Base-by-base conservation (phyloP, 2,797 vertebrate genomes). In the Telmatherina bonti region DNA sequence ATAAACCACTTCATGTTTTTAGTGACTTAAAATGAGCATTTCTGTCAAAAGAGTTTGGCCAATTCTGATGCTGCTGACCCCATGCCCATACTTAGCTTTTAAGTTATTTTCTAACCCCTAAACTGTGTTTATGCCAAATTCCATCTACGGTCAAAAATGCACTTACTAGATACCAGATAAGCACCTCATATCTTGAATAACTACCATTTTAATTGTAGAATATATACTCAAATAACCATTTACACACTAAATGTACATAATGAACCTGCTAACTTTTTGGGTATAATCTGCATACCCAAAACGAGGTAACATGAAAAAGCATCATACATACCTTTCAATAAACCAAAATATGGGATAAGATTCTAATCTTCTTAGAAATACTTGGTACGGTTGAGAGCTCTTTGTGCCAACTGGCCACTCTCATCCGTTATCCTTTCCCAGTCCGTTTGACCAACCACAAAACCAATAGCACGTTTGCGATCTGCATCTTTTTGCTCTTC, bases 361-460 rank as follows among this genome's bases (percentile, higher is more conserved):
- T 70, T 24, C 45, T 92, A 86, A 91, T 92, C 43, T 45, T 45
- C 90, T 97, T 95, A 99, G 91, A 99, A 99, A 93, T 99, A 99
- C 91, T 99, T 99, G 83, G 98, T 99, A 78, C 98, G 97, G 91
- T 99, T 99, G 78, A 99, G 96, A 89, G 98, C 98, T 95, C 93
- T 96, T 90, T 99, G 96, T 29, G 98, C 98, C 85, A 99, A 93
- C 86, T 97, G 95, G 67, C 98, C 98, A n/a, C 95, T 99, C 94
- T 98, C 97, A 72, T 99, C 98, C 22, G 98, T 99, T 92, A 99
- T 99, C 93, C 96, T 98, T 90, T 99, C 98, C 98, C 98, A 99
- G 70, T 99, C 98, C 0, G 98, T 99, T 81, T 99, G 98, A 91
- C 98, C 98, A 85, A 99, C 97, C 74, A 99, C 96, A 94, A 99